phyloP scores from a whole-genome alignment of 2,113 vertebrate species.

The Hiodon alosoides region DNA sequence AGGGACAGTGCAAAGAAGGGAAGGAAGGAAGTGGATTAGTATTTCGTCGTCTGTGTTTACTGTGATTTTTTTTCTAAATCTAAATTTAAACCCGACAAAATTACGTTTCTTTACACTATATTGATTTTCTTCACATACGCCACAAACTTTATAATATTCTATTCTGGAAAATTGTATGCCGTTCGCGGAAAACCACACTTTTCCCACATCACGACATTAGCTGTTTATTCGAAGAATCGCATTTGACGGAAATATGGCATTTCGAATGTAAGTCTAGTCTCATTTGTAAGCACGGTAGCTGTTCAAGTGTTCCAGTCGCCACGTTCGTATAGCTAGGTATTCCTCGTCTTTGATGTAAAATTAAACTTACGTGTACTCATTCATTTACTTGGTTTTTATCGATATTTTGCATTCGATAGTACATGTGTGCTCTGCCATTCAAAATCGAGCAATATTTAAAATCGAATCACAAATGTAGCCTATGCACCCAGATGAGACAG shows the following conservation, averaged over 20 bases:
- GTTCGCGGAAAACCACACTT: constrained; percentile 31
- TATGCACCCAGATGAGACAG: background rate
- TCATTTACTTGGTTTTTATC: background rate
- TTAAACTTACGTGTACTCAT: constrained; percentile 5
- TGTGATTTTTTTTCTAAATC: constrained; percentile 20
- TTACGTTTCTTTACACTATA: background rate
- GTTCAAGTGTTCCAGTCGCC: background rate
- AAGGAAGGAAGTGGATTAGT: constrained; percentile 22
- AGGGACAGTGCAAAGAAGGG: constrained; percentile 27
- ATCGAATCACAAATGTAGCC: constrained; percentile 22
- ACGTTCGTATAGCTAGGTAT: background rate
- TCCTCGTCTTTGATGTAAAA: constrained; percentile 12
- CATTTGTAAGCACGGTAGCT: constrained; percentile 41
- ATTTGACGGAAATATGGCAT: constrained; percentile 35
- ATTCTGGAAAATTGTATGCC: background rate
- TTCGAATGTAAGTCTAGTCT: constrained; percentile 22
- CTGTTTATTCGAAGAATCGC: constrained; percentile 28
- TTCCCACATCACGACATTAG: constrained; percentile 28
- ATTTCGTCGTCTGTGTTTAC: constrained; percentile 32
- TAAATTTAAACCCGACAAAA: constrained; percentile 17
- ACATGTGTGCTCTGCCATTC: constrained; percentile 23
- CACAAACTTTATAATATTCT: background rate
- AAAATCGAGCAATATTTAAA: constrained; percentile 35
- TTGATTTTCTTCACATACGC: background rate
- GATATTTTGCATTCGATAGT: background rate